phyloP scores from a whole-genome alignment of 2,113 vertebrate genomes.

The Noctilio leporinus region DNA sequence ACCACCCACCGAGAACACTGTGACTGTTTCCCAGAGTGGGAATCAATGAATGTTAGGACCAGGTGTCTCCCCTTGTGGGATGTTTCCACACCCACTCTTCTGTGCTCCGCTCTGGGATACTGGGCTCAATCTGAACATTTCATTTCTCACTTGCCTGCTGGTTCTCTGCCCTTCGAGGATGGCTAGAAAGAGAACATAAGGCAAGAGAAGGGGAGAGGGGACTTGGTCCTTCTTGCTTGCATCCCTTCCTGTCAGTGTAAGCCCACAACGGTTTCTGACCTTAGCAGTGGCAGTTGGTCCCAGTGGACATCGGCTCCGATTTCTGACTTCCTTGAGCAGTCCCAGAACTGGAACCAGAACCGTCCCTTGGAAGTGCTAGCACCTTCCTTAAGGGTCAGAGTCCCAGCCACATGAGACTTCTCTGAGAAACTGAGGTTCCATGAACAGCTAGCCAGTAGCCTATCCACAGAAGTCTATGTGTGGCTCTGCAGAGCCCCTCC shows the following conservation, averaged over 20 bases:
- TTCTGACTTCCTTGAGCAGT: background rate
- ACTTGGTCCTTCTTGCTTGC: background rate
- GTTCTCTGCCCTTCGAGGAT: background rate
- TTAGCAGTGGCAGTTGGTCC: background rate
- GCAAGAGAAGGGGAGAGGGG: background rate
- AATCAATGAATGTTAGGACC: no score
- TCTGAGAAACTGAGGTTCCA: background rate
- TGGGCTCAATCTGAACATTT: background rate
- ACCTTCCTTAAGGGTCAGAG: background rate
- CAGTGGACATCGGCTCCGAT: background rate
- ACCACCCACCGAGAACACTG: background rate
- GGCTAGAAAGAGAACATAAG: background rate
- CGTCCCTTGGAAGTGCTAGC: background rate
- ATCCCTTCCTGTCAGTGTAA: no score
- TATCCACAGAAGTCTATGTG: background rate
- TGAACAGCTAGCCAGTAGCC: background rate
- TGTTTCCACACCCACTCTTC: background rate
- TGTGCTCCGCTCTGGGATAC: background rate
- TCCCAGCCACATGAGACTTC: background rate
- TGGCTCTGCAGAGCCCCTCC: fast-evolving
- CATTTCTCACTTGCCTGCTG: background rate
- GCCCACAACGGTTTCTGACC: background rate
- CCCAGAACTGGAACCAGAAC: background rate
- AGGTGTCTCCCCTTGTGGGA: background rate
- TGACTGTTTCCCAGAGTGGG: background rate